Conservation (phyloP, 2,113 vertebrate genomes). For the Synodontis membranacea region DNA sequence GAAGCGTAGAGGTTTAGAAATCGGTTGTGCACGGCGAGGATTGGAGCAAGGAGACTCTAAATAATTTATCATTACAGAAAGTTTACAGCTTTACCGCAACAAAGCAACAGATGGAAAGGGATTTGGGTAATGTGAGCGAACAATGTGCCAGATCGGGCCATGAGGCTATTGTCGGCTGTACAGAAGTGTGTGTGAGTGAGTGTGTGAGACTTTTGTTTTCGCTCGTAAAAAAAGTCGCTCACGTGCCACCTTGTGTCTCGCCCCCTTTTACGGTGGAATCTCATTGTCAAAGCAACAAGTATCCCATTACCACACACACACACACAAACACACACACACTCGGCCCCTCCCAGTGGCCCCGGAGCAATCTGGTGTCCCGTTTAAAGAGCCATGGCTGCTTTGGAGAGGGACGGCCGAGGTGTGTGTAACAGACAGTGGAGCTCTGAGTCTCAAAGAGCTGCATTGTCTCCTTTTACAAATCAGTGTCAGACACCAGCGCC, state of each 20-base stretch:
- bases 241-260: slow-evolving; percentile 39
- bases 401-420: slow-evolving; percentile 61
- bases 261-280: slow-evolving; percentile 53
- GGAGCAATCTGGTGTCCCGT: slow-evolving; percentile 70
- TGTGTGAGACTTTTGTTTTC: slow-evolving; percentile 33
- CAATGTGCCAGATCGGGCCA: background rate
- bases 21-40: background rate
- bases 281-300: slow-evolving; percentile 77
- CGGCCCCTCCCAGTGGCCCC: slow-evolving; percentile 30
- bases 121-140: slow-evolving; percentile 16
- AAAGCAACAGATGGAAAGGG: slow-evolving; percentile 37
- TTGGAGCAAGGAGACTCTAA: background rate
- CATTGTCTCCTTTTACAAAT: slow-evolving; percentile 78
- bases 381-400: slow-evolving; percentile 61
- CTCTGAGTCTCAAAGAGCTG: slow-evolving; percentile 70
- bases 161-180: slow-evolving; percentile 9
- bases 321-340: slow-evolving; percentile 24
- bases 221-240: slow-evolving; percentile 40
- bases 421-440: slow-evolving; percentile 77
- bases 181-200: slow-evolving; percentile 11
- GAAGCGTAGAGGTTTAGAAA: background rate
- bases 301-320: slow-evolving; percentile 40
- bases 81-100: background rate
- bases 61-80: slow-evolving; percentile 18
- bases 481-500: slow-evolving; percentile 76